Evolutionary conservation across 2,113 vertebrate genomes (phyloP), one percentile per base, ranked within the genome.

Genomic region (Acrocephalus kingi): DNA sequence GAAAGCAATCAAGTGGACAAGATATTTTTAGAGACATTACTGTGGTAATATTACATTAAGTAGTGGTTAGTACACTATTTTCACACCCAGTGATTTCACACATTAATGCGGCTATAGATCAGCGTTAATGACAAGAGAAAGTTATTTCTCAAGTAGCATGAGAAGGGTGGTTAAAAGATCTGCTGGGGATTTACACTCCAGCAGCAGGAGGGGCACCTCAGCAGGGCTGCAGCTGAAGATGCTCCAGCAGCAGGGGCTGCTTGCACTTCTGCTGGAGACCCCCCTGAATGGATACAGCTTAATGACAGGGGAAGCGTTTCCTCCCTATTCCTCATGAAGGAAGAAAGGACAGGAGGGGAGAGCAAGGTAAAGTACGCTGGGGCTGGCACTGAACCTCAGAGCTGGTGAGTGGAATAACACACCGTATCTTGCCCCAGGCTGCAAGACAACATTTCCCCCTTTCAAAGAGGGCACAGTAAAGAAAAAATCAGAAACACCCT

Each of bases 11-110:
- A 97, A 97, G 92, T 94, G 94, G 96, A 96, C 94, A 97, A 96
- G 96, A 96, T 96, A 97, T 97, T 97, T 97, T 97, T 94, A 97
- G 96, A 96, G 94, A 96, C 96, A 97, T 96, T 93, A 93, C 96
- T 96, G 96, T 93, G 94, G 96, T 95, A 96, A 95, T 96, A 96
- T 96, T 94, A 96, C 85, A 95, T 96, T 97, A 96, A 94, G 94
- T 90, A 95, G 95, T 87, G 80, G 96, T 96, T 96, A 97, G 96
- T 90, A 95, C 89, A 96, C 94, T 95, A 97, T 96, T 96, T 97
- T 97, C 96, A 96, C 94, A 95, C 95, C 94, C 94, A 97, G 93
- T 95, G 94, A 95, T 97, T 96, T 96, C 96, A 97, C 90, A 84
- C 94, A 93, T 96, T 95, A 96, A 96, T 94, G 93, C 11, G 2